Evolutionary conservation across 2,797 vertebrate species (phyloP).

Genomic region (Hozukius guyotensis): DNA sequence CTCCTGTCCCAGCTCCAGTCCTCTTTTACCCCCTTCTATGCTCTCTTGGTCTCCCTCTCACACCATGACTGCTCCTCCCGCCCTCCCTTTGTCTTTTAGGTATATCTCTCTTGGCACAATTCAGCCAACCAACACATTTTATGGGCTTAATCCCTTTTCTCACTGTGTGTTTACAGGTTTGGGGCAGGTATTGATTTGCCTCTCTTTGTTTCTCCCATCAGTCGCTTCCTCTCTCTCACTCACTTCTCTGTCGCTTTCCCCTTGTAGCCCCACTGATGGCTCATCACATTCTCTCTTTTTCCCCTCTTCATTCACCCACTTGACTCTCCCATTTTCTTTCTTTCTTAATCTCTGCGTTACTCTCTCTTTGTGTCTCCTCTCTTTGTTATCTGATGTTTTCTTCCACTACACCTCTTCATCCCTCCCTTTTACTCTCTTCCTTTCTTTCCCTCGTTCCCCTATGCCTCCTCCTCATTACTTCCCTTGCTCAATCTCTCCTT

Average conservation of each 20-base stretch:
- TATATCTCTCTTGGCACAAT: constrained; percentile 58
- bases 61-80: constrained; percentile 16
- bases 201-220: constrained; percentile 68
- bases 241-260: constrained; percentile 24
- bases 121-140: constrained; percentile 70
- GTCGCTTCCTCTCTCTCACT: constrained; percentile 49
- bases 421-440: neutral
- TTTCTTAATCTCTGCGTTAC: constrained; percentile 41
- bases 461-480: constrained; percentile 11
- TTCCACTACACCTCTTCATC: constrained; percentile 9
- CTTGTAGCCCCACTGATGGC: constrained; percentile 43
- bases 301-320: constrained; percentile 43
- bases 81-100: constrained; percentile 47
- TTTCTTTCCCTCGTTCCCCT: neutral
- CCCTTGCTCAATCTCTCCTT: neutral
- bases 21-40: constrained; percentile 31
- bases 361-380: constrained; percentile 15
- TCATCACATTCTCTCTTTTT: constrained; percentile 46
- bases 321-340: constrained; percentile 18
- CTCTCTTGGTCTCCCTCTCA: constrained; percentile 37
- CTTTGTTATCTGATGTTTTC: constrained; percentile 32
- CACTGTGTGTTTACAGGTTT: constrained; percentile 76
- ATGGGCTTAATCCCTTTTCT: constrained; percentile 72
- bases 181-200: constrained; percentile 76
- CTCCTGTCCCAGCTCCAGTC: constrained; percentile 25